phyloP scores from a whole-genome alignment of 1,140 invertebrate species.

The Paraescarpia echinospica region DNA sequence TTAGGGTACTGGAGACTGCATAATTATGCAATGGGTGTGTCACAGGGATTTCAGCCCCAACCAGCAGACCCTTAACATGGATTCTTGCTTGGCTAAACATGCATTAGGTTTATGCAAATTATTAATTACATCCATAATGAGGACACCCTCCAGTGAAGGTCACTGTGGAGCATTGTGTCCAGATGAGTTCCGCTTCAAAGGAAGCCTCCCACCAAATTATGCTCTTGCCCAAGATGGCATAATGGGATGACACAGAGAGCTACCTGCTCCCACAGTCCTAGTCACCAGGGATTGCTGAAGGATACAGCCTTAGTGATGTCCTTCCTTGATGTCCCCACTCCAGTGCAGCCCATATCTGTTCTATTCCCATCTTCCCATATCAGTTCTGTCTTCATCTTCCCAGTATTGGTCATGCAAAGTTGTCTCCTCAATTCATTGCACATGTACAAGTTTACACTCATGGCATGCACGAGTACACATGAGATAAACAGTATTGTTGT shows the following conservation, averaged over 20 bases:
- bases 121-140: slow-evolving; percentile 1
- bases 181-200: not conserved
- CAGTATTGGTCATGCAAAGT: too few relatives aligned
- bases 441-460: too few relatives aligned
- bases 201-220: not conserved
- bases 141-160: not conserved
- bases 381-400: too few relatives aligned
- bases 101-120: slow-evolving; percentile 6
- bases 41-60: not conserved
- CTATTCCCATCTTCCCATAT: too few relatives aligned
- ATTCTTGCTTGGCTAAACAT: not conserved
- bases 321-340: not conserved
- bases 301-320: not conserved
- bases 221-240: not conserved
- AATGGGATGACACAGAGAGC: not conserved
- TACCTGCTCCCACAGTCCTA: not conserved
- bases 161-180: not conserved
- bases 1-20: not conserved
- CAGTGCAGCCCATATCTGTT: too few relatives aligned
- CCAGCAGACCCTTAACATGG: not conserved
- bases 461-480: too few relatives aligned
- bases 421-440: too few relatives aligned
- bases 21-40: not conserved
- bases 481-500: too few relatives aligned
- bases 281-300: not conserved